A percentile compares a stretch with the other conserved stretches of the same genome.
phyloP scores from a whole-genome alignment of 2,797 vertebrate species.

The Hippocampus kuda region DNA sequence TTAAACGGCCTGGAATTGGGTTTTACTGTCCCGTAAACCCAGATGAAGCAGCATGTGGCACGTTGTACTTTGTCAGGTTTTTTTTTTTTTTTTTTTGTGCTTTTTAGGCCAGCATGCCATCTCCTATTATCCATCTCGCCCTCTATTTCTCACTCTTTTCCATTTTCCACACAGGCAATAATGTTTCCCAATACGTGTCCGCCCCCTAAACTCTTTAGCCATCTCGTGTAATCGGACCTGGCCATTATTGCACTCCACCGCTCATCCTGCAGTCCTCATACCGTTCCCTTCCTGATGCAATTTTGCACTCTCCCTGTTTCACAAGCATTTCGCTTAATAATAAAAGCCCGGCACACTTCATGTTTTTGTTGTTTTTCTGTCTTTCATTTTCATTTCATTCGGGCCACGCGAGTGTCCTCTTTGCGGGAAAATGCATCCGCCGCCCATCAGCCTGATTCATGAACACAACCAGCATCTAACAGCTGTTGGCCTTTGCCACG shows the following conservation, averaged over 20 bases:
- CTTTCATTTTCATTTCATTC: conserved; percentile 42
- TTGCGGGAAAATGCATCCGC: not conserved
- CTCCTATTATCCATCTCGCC: not conserved
- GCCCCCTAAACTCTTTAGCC: conserved; percentile 52
- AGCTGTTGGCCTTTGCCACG: not conserved
- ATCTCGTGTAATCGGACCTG: conserved; percentile 48
- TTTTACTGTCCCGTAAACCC: not conserved
- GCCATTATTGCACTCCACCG: conserved; percentile 60
- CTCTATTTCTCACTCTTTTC: not conserved
- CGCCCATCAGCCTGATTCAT: not conserved
- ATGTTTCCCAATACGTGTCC: not conserved
- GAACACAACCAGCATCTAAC: not conserved
- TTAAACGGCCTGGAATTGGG: not conserved
- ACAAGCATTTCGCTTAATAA: conserved; percentile 65
- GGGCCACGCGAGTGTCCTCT: not conserved
- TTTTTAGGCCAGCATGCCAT: not conserved
- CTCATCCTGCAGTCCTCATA: conserved; percentile 34
- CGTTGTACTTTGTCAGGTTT: not conserved
- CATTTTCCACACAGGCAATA: not conserved
- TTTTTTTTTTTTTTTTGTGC: too few relatives aligned
- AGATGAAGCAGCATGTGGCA: not conserved
- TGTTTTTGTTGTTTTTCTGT: conserved; percentile 42
- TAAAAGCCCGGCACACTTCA: conserved; percentile 40
- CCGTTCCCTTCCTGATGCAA: conserved; percentile 59
- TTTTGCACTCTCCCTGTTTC: conserved; percentile 59